These are phyloP conservation scores for Drosophila lacicola DNA, from an alignment of 2,888 invertebrate species.

Conservation along the genomic window DNA sequence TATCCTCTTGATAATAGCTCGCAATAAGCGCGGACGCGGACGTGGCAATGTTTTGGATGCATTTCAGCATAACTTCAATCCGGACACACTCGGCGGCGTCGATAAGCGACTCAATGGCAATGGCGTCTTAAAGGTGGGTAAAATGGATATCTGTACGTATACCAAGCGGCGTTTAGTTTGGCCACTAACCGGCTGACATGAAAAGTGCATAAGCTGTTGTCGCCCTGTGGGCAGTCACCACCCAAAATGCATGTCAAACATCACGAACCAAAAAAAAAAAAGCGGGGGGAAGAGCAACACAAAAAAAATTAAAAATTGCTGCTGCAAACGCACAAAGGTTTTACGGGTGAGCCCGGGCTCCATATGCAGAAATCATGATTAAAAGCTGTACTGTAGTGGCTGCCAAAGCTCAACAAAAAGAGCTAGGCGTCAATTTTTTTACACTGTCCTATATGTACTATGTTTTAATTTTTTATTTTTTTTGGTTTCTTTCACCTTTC, in stretches of 20 bases:
- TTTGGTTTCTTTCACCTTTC: slow-evolving; percentile 40
- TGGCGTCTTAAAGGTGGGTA: slow-evolving; percentile 83
- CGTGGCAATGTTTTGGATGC: slow-evolving; percentile 85
- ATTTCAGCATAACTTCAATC: slow-evolving; percentile 85
- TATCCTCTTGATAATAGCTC: slow-evolving; percentile 89
- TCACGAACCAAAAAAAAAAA: slow-evolving; percentile 12
- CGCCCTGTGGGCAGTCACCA: slow-evolving; percentile 37
- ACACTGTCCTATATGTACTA: slow-evolving; percentile 23
- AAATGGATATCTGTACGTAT: not conserved
- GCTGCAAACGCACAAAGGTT: slow-evolving; percentile 37
- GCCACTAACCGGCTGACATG: slow-evolving; percentile 48
- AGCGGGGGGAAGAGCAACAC: not conserved
- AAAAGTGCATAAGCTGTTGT: slow-evolving; percentile 49
- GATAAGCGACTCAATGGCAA: slow-evolving; percentile 85
- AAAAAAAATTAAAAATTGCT: slow-evolving; percentile 41
- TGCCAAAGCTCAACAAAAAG: slow-evolving; percentile 22
- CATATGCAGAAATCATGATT: slow-evolving; percentile 78
- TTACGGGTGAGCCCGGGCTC: slow-evolving; percentile 18
- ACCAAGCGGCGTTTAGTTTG: slow-evolving; percentile 8
- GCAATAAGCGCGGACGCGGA: slow-evolving; percentile 86
- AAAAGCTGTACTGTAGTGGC: slow-evolving; percentile 64
- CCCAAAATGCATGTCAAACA: slow-evolving; percentile 73
- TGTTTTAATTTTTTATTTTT: slow-evolving; percentile 4
- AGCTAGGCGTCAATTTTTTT: slow-evolving; percentile 51
- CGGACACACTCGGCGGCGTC: slow-evolving; percentile 84